Percentiles rank a stretch among this genome's conserved stretches.
Conservation (phyloP, 2,113 vertebrate species). For the Chaetops frenatus region DNA sequence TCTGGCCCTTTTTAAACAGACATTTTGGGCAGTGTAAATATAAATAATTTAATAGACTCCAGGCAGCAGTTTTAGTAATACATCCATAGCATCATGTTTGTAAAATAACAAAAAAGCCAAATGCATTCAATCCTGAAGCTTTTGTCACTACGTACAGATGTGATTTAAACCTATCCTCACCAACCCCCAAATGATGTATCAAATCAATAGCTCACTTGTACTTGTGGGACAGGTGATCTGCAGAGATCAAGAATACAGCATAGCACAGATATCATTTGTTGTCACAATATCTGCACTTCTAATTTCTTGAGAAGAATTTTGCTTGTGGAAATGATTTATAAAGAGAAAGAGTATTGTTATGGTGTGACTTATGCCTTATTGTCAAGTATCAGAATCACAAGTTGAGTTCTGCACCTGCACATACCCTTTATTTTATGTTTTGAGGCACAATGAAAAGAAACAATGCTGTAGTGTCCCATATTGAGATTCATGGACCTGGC, state of each 20-base stretch:
- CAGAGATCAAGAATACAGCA: background rate
- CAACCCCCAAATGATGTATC: background rate
- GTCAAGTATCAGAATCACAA: constrained; percentile 21
- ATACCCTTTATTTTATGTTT: constrained; percentile 46
- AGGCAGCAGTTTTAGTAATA: background rate
- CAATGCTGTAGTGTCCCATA: constrained; percentile 37
- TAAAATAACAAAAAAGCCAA: background rate
- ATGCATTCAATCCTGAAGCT: background rate
- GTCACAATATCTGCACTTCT: background rate
- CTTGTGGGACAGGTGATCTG: background rate
- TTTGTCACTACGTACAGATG: background rate
- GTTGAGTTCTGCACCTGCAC: constrained; percentile 1
- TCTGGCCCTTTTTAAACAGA: background rate
- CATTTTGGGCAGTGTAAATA: background rate
- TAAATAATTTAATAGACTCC: constrained; percentile 22
- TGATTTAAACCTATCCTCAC: background rate
- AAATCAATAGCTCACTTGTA: background rate
- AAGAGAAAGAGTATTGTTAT: background rate
- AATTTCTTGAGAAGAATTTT: background rate
- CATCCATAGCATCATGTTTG: background rate
- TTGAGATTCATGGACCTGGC: constrained; percentile 35
- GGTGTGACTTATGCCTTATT: background rate
- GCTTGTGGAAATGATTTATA: background rate
- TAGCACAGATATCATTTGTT: background rate
- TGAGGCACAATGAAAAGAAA: constrained; percentile 33